Evolutionary conservation across 2,888 invertebrate genomes (phyloP).

Genomic region (Oscheius sp.): DNA sequence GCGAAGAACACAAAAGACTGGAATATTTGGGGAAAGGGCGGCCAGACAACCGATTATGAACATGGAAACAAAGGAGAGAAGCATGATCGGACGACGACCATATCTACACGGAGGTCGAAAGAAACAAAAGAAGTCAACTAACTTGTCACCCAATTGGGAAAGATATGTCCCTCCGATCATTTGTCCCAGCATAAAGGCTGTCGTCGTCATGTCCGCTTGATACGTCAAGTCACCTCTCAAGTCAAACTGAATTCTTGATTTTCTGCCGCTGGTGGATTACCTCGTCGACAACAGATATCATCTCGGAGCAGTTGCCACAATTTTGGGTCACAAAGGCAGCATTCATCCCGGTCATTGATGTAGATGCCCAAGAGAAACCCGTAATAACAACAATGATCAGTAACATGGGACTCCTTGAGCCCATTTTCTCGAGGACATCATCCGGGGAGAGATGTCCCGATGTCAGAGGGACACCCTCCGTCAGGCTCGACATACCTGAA

Average conservation of each 20-base stretch:
- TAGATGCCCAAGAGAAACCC: constrained; percentile 29
- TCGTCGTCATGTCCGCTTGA: constrained; percentile 33
- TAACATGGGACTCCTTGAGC: not conserved
- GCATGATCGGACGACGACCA: constrained; percentile 60
- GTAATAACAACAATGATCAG: constrained; percentile 4
- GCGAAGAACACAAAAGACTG: constrained; percentile 80
- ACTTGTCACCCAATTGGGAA: constrained; percentile 35
- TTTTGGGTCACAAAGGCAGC: constrained; percentile 35
- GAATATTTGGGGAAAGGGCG: constrained; percentile 81
- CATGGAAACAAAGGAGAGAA: constrained; percentile 48
- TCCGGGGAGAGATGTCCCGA: constrained; percentile 19
- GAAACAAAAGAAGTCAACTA: not conserved
- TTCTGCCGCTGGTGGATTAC: not conserved
- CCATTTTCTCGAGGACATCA: constrained; percentile 20
- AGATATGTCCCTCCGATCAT: constrained; percentile 38
- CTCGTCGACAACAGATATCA: constrained; percentile 25
- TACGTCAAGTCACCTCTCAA: constrained; percentile 29
- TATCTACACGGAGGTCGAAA: constrained; percentile 37
- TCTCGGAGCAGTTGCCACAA: constrained; percentile 25
- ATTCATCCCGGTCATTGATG: constrained; percentile 31
- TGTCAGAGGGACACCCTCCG: constrained; percentile 8
- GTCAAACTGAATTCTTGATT: constrained; percentile 30
- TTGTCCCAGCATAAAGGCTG: constrained; percentile 41
- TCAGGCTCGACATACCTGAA: not conserved
- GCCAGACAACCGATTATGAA: constrained; percentile 80